Evolutionary conservation across 2,797 vertebrate genomes (phyloP).

Genomic region (Phrynocephalus vlangalii): DNA sequence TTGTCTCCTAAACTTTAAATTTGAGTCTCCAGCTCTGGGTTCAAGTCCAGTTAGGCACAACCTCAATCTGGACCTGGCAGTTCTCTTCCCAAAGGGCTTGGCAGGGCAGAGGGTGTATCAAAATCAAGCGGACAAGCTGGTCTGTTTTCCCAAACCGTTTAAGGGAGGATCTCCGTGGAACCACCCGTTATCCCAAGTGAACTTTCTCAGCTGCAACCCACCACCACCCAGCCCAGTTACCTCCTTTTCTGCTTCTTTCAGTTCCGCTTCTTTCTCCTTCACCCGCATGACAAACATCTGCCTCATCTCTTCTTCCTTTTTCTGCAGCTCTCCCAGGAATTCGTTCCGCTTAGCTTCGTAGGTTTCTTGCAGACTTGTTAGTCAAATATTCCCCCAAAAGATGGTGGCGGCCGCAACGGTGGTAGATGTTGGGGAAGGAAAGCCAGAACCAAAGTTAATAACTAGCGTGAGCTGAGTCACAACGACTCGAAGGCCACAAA

Average conservation of each 20-base stretch:
- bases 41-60: not conserved
- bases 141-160: not conserved
- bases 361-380: conserved; percentile 82
- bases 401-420: not conserved
- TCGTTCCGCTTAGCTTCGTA: conserved; percentile 86
- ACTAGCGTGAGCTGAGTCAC: not conserved
- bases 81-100: not conserved
- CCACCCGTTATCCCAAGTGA: not conserved
- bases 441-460: not conserved
- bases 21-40: not conserved
- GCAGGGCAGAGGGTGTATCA: not conserved
- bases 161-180: not conserved
- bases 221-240: conserved; percentile 57
- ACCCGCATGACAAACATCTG: conserved; percentile 88
- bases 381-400: not conserved
- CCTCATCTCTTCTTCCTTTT: conserved; percentile 86
- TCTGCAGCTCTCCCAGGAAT: conserved; percentile 84
- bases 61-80: not conserved
- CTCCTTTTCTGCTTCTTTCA: conserved; percentile 86
- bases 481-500: not conserved
- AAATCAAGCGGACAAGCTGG: not conserved
- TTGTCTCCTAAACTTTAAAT: no score
- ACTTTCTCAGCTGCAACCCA: not conserved
- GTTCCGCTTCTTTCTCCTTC: conserved; percentile 84
- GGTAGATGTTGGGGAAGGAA: no score